A percentile compares a stretch with the other conserved stretches of the same genome.
These are phyloP conservation scores for Ormyrus thymus DNA, from an alignment of 2,888 invertebrate species.

Conservation along the genomic window DNA sequence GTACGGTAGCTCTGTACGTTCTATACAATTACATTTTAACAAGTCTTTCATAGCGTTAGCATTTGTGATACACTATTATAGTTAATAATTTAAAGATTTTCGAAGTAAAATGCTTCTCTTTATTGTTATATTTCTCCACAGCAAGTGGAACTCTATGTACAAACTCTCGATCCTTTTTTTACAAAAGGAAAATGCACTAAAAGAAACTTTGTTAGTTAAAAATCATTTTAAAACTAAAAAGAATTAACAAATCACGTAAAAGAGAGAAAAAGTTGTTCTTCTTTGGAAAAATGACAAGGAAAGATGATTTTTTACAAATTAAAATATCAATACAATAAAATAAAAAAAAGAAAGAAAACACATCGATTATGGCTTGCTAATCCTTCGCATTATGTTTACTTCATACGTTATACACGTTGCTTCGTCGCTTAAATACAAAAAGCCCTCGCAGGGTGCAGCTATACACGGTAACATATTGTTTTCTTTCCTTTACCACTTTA, in stretches of 20 bases:
- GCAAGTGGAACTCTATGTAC: constrained; percentile 46
- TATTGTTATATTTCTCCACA: constrained; percentile 35
- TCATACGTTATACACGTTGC: constrained; percentile 66
- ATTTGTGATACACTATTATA: constrained; percentile 58
- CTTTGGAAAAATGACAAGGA: constrained; percentile 58
- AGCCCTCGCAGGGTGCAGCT: constrained; percentile 67
- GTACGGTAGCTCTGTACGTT: constrained; percentile 53
- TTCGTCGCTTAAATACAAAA: constrained; percentile 69
- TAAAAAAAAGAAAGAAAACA: constrained; percentile 59
- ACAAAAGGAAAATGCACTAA: constrained; percentile 46
- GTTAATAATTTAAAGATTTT: constrained; percentile 58
- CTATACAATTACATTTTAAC: constrained; percentile 52
- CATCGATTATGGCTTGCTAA: constrained; percentile 66
- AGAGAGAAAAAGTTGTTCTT: constrained; percentile 38
- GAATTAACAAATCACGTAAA: constrained; percentile 49
- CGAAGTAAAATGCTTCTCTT: constrained; percentile 56
- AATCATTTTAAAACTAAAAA: constrained; percentile 36
- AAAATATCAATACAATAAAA: constrained; percentile 35
- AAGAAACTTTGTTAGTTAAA: constrained; percentile 37
- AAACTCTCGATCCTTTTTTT: constrained; percentile 49
- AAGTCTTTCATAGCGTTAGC: constrained; percentile 58
- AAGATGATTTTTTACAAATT: constrained; percentile 48
- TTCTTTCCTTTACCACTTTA: constrained; percentile 59
- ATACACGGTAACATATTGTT: constrained; percentile 70
- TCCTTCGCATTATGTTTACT: constrained; percentile 66